These are phyloP conservation scores for Merops nubicus DNA, from an alignment of 2,113 vertebrate genomes.

Conservation along the genomic window DNA sequence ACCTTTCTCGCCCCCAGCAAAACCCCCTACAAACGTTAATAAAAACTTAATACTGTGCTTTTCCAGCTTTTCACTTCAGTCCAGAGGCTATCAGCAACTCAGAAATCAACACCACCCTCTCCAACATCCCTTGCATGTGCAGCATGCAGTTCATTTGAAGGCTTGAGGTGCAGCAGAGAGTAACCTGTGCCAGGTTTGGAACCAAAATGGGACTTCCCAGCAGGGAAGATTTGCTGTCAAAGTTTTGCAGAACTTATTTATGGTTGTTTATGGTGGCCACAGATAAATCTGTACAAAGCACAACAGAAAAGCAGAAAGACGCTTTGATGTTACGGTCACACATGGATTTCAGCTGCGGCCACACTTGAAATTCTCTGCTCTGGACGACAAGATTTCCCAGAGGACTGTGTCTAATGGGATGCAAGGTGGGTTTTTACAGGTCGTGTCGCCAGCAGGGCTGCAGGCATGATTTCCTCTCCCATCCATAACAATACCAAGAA, in stretches of 20 bases:
- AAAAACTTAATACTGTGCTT: neutral
- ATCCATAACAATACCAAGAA: neutral
- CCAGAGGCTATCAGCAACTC: neutral
- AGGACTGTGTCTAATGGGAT: neutral
- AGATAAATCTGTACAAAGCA: neutral
- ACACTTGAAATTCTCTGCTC: neutral
- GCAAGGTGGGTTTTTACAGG: neutral
- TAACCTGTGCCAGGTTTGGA: neutral
- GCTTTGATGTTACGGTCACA: neutral
- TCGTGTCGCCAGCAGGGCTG: neutral
- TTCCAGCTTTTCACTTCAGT: neutral
- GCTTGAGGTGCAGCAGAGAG: neutral
- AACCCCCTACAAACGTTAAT: neutral
- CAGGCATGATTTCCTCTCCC: neutral
- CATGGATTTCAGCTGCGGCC: neutral
- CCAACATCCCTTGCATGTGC: neutral
- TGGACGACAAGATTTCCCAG: neutral
- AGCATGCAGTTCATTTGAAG: neutral
- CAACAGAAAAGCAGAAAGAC: neutral
- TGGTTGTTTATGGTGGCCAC: neutral
- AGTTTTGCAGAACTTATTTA: neutral
- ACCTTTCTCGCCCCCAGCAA: neutral
- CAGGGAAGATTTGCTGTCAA: neutral
- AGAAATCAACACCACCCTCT: neutral
- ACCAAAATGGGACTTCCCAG: neutral